Evolutionary conservation across 1,140 invertebrate genomes (phyloP), one percentile per base, ranked within the genome.

Genomic region (Bombus balteatus): DNA sequence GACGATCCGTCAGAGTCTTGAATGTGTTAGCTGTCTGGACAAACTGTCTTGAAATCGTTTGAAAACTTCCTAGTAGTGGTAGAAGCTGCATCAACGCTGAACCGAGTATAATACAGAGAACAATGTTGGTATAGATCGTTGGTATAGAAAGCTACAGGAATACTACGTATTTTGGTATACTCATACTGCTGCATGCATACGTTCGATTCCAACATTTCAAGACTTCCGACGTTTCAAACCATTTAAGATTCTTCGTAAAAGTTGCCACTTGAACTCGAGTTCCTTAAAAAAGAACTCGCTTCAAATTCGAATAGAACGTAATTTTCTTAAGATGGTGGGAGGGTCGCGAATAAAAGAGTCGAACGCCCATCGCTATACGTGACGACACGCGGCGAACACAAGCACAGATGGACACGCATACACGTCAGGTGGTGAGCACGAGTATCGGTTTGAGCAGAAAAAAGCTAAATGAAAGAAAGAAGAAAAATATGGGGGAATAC

Each of bases 371-470:
- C 77, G 76, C 68, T 80, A 62, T 12, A n/a, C 28, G 28, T n/a
- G 28, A 22, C 25, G 57, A 34, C 47, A 32, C 83, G 34, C 28
- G 68, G 70, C 37, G 39, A 59, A 84, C 74, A 84, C 76, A 53
- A 70, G 76, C 76, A 85, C 83, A 85, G 10, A 72, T 80, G 47
- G 25, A 84, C 83, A 76, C 76, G 79, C 79, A 83, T 65, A 84
- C 83, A 85, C 83, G 83, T 85, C 68, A 80, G 83, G 76, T 85
- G 83, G 77, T 85, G 83, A 85, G 83, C 83, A 85, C 83, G 77
- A 80, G 68, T 80, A 72, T 80, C 62, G 68, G 66, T 85, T 85
- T 85, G 66, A 72, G 34, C 74, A 53, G 57, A 78, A 71, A 78
- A 78, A 37, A 59, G 53, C 34, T 59, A 32, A 83, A 57, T 28